These are phyloP conservation scores for Sycobia sp. DNA, from an alignment of 1,140 invertebrate genomes.

Conservation along the genomic window DNA sequence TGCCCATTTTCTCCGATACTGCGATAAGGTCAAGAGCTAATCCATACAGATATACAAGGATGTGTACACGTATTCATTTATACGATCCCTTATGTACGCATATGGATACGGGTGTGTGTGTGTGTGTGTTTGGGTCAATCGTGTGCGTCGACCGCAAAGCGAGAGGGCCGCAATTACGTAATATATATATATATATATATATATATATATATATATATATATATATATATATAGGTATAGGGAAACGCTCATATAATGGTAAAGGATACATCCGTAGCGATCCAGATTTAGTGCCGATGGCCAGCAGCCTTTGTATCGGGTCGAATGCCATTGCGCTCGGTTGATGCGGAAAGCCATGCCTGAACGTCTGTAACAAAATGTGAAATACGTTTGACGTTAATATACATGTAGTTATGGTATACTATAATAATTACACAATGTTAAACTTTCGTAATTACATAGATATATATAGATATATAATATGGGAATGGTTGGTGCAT, in stretches of 20 bases:
- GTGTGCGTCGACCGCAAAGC: neutral
- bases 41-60: too few species aligned
- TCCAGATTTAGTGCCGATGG: constrained; percentile 95
- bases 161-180: neutral
- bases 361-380: constrained; percentile 84
- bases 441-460: too few species aligned
- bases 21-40: constrained; percentile 1
- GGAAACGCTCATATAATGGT: constrained; percentile 22
- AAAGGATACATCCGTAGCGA: constrained; percentile 97
- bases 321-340: constrained; percentile 97
- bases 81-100: neutral
- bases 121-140: neutral
- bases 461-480: too few species aligned
- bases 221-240: too few species aligned
- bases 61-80: neutral
- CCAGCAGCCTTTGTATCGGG: constrained; percentile 94
- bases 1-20: neutral
- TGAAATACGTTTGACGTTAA: constrained; percentile 24
- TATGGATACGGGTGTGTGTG: neutral
- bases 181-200: neutral
- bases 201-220: neutral
- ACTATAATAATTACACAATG: too few species aligned
- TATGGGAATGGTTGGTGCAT: too few species aligned
- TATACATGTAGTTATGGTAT: too few species aligned
- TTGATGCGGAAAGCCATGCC: constrained; percentile 98